Evolutionary conservation across 1,140 invertebrate genomes (phyloP), one percentile per base, ranked within the genome.

Genomic region (Acromyrmex echinatior): DNA sequence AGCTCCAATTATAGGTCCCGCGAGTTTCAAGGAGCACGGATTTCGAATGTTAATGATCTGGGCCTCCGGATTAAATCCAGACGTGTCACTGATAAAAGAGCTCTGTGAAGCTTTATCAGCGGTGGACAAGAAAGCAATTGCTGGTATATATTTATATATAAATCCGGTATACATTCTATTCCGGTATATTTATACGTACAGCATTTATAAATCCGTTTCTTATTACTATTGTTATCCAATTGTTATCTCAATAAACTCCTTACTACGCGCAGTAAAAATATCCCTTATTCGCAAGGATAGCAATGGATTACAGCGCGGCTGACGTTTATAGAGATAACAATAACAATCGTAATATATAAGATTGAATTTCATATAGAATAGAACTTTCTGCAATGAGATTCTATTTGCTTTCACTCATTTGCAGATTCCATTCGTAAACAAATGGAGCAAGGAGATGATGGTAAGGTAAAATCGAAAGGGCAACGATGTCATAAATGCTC

Each of bases 11-110:
- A 31, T 93, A 97, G 97, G 97, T 90, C 95, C 96, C 25, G 96
- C 96, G n/a, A 97, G 97, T 92, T 97, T 97, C 93, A 97, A 97
- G 92, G 97, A 97, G 92, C 97, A 98, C 90, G 97, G 97, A 58
- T 97, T 96, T 91, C 95, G 97, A 60, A 96, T 97, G 96, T 93
- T 97, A 91, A 93, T 97, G 76, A 97, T 97, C 78, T 98, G 97
- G 97, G 94, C 96, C 16, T 96, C 97, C 63, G 97, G 97, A 84
- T 91, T 98, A 6, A 95, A 95, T 70, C 95, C 96, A 31, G 96
- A 97, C 77, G 95, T 96, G 14, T 96, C 97, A 91, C 95, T 97
- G 2, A 94, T 96, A 10, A 96, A 96, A 91, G 96, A 97, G 90
- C 94, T 98, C 16, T 97, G 96, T 92, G 97, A 97, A 82, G 96